Percentiles rank a stretch among this genome's conserved stretches.
These are phyloP conservation scores for Pangasianodon gigas DNA, from an alignment of 2,113 vertebrate species.

Conservation along the genomic window DNA sequence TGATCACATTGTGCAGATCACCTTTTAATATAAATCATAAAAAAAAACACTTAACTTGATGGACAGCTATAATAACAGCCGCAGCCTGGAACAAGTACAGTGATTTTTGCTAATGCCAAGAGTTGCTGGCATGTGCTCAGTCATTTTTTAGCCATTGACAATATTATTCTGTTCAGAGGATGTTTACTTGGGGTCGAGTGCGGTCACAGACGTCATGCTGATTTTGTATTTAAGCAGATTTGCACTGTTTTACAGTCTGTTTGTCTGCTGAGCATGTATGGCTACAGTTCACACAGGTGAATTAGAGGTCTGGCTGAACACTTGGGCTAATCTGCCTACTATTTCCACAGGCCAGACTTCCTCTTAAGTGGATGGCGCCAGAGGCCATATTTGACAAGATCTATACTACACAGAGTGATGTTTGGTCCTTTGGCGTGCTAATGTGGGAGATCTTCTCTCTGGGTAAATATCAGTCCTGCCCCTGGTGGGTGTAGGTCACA, in stretches of 20 bases:
- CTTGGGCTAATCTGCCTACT: slow-evolving; percentile 2
- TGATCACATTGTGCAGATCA: background rate
- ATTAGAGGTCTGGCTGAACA: background rate
- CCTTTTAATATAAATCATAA: slow-evolving; percentile 12
- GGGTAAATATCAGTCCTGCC: slow-evolving; percentile 72
- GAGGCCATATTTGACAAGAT: slow-evolving; percentile 96
- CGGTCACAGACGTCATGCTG: slow-evolving; percentile 32
- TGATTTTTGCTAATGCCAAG: slow-evolving; percentile 46
- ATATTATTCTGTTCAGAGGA: slow-evolving; percentile 23
- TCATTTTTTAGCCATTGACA: slow-evolving; percentile 44
- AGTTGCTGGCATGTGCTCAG: slow-evolving; percentile 10
- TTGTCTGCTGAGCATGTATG: background rate
- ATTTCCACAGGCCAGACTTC: slow-evolving; percentile 81
- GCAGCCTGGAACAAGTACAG: slow-evolving; percentile 27
- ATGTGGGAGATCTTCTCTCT: slow-evolving; percentile 97
- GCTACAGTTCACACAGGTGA: slow-evolving; percentile 30
- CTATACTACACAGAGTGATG: slow-evolving; percentile 92
- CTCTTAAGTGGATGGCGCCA: slow-evolving; percentile 95
- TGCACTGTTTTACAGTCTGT: slow-evolving; percentile 1
- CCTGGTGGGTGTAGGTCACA: background rate
- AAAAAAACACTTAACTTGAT: slow-evolving; percentile 40
- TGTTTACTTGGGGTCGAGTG: slow-evolving; percentile 35
- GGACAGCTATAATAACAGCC: slow-evolving; percentile 30
- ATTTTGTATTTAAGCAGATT: slow-evolving; percentile 37
- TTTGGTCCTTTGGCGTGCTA: slow-evolving; percentile 93